phyloP scores from a whole-genome alignment of 2,888 invertebrate genomes.

The Eueremaeus valkanovi region DNA sequence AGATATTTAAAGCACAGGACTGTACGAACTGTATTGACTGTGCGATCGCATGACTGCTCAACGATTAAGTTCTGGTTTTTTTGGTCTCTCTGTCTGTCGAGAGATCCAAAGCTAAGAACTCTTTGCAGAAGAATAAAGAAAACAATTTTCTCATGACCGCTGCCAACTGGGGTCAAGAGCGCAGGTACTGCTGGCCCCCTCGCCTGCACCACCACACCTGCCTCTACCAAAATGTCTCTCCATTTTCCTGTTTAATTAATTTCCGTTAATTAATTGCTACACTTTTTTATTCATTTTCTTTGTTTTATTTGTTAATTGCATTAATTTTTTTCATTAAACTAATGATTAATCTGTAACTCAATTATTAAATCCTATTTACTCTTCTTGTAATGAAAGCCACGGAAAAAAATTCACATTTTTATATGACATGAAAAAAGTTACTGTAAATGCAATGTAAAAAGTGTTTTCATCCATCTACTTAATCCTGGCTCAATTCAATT shows the following conservation, averaged over 20 bases:
- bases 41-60: slow-evolving; percentile 29
- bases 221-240: background rate
- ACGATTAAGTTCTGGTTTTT: slow-evolving; percentile 24
- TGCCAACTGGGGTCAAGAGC: slow-evolving; percentile 17
- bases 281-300: too few relatives aligned
- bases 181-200: background rate
- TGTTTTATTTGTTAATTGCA: background rate
- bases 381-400: too few relatives aligned
- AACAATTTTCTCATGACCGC: slow-evolving; percentile 30
- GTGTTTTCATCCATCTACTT: too few relatives aligned
- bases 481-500: too few relatives aligned
- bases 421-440: too few relatives aligned
- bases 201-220: background rate
- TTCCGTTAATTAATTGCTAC: too few relatives aligned
- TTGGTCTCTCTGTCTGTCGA: background rate
- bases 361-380: too few relatives aligned
- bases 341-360: background rate
- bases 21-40: background rate
- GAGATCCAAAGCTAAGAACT: background rate
- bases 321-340: background rate
- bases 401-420: too few relatives aligned
- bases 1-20: background rate
- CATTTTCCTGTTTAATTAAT: background rate
- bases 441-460: too few relatives aligned
- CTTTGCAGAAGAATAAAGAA: background rate